Percentiles rank a stretch among this genome's conserved stretches.
These are phyloP conservation scores for Exephanes ischioxanthus DNA, from an alignment of 2,888 invertebrate species.

Conservation along the genomic window DNA sequence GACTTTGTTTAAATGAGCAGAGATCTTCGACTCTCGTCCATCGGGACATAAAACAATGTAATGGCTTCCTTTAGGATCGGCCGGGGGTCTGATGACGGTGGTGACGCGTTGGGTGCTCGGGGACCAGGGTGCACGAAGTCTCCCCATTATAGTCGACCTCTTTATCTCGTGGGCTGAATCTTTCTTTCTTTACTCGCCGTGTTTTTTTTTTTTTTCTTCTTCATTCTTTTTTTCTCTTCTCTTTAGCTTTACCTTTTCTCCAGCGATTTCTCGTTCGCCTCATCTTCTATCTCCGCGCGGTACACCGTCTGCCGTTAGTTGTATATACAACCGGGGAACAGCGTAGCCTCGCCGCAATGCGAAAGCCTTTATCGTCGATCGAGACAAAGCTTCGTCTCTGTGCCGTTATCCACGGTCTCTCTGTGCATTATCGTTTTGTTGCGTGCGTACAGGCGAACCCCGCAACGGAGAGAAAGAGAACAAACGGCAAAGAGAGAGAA, in stretches of 20 bases:
- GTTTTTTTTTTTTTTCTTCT: conserved; percentile 29
- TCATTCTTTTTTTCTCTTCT: conserved; percentile 44
- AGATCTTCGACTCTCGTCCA: conserved; percentile 63
- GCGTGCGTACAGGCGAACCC: conserved; percentile 5
- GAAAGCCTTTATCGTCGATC: conserved; percentile 80
- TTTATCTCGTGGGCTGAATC: conserved; percentile 79
- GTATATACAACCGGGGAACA: background rate
- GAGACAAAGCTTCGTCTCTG: conserved; percentile 74
- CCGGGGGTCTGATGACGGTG: conserved; percentile 65
- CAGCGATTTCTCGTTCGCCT: conserved; percentile 57
- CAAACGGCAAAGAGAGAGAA: background rate
- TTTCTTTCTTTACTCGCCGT: conserved; percentile 67
- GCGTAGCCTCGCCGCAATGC: conserved; percentile 74
- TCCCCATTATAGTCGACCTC: conserved; percentile 79
- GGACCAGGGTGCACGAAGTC: conserved; percentile 72
- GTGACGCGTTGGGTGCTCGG: conserved; percentile 71
- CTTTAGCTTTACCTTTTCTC: conserved; percentile 68
- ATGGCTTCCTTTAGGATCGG: conserved; percentile 68
- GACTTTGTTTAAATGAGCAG: conserved; percentile 21
- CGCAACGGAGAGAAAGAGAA: conserved; percentile 32
- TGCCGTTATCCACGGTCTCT: conserved; percentile 51
- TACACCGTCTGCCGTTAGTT: conserved; percentile 13
- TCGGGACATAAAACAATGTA: conserved; percentile 72
- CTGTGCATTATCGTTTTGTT: conserved; percentile 37
- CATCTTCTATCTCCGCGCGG: conserved; percentile 47